These are phyloP conservation scores for Megalops atlanticus DNA, from an alignment of 2,113 vertebrate genomes.

Conservation along the genomic window DNA sequence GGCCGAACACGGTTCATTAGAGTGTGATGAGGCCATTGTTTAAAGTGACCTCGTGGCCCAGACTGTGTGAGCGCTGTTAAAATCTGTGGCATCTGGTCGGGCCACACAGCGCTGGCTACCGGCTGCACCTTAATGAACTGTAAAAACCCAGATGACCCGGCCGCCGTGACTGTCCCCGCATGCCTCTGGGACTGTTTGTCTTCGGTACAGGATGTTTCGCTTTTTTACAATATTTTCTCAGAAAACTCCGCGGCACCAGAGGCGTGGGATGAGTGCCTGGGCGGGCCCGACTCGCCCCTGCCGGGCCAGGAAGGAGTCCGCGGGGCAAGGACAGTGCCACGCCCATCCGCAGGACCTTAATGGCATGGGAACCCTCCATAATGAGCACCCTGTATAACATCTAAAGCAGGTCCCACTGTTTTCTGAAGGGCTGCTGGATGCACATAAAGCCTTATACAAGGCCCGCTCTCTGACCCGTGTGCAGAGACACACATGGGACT, in stretches of 20 bases:
- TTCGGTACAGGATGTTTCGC: conserved; percentile 31
- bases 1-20: background rate
- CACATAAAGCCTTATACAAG: conserved; percentile 67
- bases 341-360: conserved; percentile 48
- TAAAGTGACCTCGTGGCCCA: background rate
- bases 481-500: conserved; percentile 61
- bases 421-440: conserved; percentile 41
- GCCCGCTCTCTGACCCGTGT: conserved; percentile 63
- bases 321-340: background rate
- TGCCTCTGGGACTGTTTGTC: background rate
- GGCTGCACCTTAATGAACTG: conserved; percentile 23
- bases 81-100: background rate
- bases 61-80: too few species aligned
- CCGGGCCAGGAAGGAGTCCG: background rate
- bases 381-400: conserved; percentile 41
- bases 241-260: conserved; percentile 21
- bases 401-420: conserved; percentile 34
- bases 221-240: conserved; percentile 46
- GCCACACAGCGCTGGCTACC: background rate
- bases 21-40: background rate
- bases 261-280: conserved; percentile 8
- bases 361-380: conserved; percentile 60
- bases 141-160: conserved; percentile 27
- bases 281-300: background rate
- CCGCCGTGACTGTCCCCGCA: conserved; percentile 22